These are phyloP conservation scores for Microtus oregoni DNA, from an alignment of 2,113 vertebrate genomes.

Conservation along the genomic window DNA sequence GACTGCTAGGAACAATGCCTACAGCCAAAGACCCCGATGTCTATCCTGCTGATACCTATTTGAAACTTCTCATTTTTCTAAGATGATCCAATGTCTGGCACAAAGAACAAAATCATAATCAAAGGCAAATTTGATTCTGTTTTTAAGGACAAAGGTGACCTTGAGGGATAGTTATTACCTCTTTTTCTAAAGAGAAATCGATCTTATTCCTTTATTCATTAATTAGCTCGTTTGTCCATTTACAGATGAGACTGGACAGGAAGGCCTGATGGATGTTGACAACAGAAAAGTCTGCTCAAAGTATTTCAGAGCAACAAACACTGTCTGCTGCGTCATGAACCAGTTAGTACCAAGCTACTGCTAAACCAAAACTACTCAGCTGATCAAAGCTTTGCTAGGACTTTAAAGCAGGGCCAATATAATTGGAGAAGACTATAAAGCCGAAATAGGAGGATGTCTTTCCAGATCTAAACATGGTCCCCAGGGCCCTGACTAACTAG, in stretches of 20 bases:
- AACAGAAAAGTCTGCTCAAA: background rate
- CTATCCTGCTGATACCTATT: background rate
- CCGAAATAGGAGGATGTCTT: constrained; percentile 49
- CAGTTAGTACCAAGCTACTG: constrained; percentile 37
- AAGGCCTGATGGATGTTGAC: background rate
- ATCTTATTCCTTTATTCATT: background rate
- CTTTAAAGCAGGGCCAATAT: constrained; percentile 69
- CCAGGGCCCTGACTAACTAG: constrained; percentile 67
- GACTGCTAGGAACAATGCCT: background rate
- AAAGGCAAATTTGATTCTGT: background rate
- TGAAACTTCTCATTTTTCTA: constrained; percentile 16
- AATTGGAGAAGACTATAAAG: constrained; percentile 61
- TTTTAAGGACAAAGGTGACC: constrained; percentile 14
- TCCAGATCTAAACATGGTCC: constrained; percentile 56
- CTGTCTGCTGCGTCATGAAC: constrained; percentile 13
- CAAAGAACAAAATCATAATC: background rate
- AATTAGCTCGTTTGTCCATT: background rate
- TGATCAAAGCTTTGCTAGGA: constrained; percentile 58
- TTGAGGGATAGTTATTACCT: background rate
- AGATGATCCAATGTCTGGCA: background rate
- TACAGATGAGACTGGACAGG: background rate
- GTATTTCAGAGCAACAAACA: constrained; percentile 2
- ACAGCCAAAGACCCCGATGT: background rate
- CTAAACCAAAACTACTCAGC: constrained; percentile 25
- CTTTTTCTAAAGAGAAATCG: background rate